Conservation (phyloP, 2,113 vertebrate genomes). For the Sorex fumeus region DNA sequence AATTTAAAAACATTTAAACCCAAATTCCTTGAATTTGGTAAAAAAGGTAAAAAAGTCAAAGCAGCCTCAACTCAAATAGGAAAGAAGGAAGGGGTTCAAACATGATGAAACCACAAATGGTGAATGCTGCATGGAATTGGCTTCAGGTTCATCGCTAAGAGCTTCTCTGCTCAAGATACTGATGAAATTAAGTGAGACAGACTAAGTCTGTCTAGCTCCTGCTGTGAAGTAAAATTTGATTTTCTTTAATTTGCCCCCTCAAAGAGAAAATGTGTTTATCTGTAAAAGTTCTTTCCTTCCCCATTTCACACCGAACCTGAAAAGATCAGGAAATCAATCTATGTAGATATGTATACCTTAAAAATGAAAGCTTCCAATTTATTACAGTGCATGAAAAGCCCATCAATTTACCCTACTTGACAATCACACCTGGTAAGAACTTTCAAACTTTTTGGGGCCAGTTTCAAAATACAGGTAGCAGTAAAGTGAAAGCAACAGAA, state of each 20-base stretch:
- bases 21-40: not conserved
- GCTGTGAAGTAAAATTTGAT: not conserved
- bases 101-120: not conserved
- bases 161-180: constrained; percentile 8
- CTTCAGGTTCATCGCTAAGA: not conserved
- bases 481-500: not conserved
- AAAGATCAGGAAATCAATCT: not conserved
- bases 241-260: not conserved
- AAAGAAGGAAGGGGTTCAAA: not conserved
- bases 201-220: constrained; percentile 41
- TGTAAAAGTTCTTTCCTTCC: constrained; percentile 14
- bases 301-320: constrained; percentile 12
- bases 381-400: not conserved
- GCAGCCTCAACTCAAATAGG: constrained; percentile 10
- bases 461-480: not conserved
- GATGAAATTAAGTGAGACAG: constrained; percentile 50
- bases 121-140: not conserved
- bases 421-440: not conserved
- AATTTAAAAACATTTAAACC: constrained; percentile 40
- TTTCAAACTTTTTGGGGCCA: not conserved
- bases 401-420: not conserved
- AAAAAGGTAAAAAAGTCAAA: constrained; percentile 25
- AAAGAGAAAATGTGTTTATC: not conserved
- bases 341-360: not conserved
- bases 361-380: not conserved